Evolutionary conservation across 2,888 invertebrate genomes (phyloP).

Genomic region (Synanthedon tipuliformis): DNA sequence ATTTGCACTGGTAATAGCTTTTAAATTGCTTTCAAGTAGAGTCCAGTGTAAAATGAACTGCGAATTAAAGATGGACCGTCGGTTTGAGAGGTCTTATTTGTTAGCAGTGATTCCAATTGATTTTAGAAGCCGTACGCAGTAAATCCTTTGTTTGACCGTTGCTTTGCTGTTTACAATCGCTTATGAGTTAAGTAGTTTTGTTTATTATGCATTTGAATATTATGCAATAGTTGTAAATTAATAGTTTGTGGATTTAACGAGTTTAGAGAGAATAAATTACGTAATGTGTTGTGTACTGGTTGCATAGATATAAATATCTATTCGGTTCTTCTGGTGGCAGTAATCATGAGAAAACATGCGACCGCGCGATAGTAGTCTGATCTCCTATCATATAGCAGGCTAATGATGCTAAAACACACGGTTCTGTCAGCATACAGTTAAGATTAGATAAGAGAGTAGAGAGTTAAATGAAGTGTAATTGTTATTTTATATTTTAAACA

Average conservation of each 20-base stretch:
- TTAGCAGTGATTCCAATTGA: constrained; percentile 32
- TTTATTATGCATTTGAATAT: not conserved
- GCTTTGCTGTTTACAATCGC: constrained; percentile 59
- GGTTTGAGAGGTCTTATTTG: not conserved
- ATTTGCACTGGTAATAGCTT: not conserved
- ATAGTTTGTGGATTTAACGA: not conserved
- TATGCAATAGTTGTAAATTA: not conserved
- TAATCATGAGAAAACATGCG: no score
- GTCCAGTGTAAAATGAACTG: not conserved
- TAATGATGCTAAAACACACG: no score
- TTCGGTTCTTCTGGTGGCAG: no score
- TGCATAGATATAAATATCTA: no score
- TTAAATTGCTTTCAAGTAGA: not conserved
- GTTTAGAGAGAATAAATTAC: no score
- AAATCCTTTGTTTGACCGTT: constrained; percentile 53
- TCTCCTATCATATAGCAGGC: no score
- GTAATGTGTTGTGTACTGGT: no score
- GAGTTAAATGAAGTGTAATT: no score
- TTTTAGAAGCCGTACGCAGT: constrained; percentile 52
- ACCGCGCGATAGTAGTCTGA: no score
- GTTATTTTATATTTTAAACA: no score
- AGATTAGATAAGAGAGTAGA: no score
- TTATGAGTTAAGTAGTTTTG: constrained; percentile 59
- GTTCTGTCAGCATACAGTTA: no score
- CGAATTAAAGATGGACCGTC: not conserved